phyloP scores from a whole-genome alignment of 2,113 vertebrate species.

The Gobio gobio region DNA sequence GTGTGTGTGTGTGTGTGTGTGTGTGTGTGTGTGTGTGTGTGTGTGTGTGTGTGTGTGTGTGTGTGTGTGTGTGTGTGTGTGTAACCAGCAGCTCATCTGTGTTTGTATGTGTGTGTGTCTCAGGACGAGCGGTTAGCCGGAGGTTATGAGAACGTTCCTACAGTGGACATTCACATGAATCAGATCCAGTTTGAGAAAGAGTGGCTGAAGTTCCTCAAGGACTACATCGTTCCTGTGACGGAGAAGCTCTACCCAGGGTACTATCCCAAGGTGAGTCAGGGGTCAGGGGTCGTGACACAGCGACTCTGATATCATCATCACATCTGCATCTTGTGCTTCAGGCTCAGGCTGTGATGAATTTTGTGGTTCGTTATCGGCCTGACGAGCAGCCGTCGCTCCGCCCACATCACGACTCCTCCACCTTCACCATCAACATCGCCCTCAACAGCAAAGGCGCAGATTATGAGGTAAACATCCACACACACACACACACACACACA shows the following conservation, averaged over 20 bases:
- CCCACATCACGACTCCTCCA: constrained; percentile 89
- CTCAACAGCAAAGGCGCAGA: constrained; percentile 82
- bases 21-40: too few species aligned
- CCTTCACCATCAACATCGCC: constrained; percentile 88
- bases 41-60: accelerated
- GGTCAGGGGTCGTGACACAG: too few species aligned
- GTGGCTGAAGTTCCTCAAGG: constrained; percentile 87
- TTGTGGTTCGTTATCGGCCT: constrained; percentile 90
- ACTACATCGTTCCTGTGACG: constrained; percentile 82
- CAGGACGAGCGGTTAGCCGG: constrained; percentile 85
- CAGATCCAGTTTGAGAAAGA: constrained; percentile 86
- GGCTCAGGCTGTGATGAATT: constrained; percentile 88
- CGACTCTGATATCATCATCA: too few species aligned
- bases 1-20: too few species aligned
- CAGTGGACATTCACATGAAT: constrained; percentile 90
- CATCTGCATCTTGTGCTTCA: constrained; percentile 50
- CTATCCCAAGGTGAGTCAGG: constrained; percentile 79
- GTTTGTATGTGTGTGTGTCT: neutral
- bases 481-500: too few species aligned
- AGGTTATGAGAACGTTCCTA: constrained; percentile 89
- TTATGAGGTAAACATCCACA: constrained; percentile 75
- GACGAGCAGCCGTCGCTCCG: constrained; percentile 85
- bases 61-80: neutral
- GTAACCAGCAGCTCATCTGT: neutral
- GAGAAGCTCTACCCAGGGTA: constrained; percentile 87